These are phyloP conservation scores for Sialia sialis DNA, from an alignment of 2,113 vertebrate species.

Conservation along the genomic window DNA sequence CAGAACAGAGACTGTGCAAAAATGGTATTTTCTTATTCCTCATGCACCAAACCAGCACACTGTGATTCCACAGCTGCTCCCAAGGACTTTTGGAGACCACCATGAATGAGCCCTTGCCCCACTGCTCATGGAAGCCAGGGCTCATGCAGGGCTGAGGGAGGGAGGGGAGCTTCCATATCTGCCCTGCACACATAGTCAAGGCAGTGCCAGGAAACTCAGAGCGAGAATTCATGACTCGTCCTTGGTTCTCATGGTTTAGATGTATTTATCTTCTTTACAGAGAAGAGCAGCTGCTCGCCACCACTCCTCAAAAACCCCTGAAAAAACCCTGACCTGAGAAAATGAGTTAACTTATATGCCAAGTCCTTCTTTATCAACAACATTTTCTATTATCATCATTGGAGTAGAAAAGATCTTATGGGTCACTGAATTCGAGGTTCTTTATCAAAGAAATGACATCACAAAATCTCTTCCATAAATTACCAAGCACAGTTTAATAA, in stretches of 20 bases:
- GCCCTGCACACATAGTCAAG: background rate
- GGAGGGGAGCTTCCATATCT: background rate
- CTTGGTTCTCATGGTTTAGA: background rate
- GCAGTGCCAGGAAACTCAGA: background rate
- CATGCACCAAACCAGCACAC: background rate
- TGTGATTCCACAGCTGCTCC: background rate
- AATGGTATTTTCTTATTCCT: background rate
- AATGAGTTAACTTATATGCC: background rate
- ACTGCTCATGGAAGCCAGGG: background rate
- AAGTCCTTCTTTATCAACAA: background rate
- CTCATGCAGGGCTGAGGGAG: accelerated
- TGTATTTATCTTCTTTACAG: background rate
- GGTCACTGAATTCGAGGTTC: background rate
- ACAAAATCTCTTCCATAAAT: background rate
- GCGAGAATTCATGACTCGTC: background rate
- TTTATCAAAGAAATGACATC: background rate
- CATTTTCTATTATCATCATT: background rate
- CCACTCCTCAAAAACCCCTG: background rate
- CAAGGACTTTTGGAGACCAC: background rate
- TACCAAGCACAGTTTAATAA: background rate
- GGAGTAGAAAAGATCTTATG: background rate
- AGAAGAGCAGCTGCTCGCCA: background rate
- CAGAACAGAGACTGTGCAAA: background rate
- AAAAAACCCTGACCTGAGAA: background rate
- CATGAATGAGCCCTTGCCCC: background rate